Evolutionary conservation across 2,888 invertebrate species (phyloP), one percentile per base, ranked within the genome.

Genomic region (Phoronis australis): DNA sequence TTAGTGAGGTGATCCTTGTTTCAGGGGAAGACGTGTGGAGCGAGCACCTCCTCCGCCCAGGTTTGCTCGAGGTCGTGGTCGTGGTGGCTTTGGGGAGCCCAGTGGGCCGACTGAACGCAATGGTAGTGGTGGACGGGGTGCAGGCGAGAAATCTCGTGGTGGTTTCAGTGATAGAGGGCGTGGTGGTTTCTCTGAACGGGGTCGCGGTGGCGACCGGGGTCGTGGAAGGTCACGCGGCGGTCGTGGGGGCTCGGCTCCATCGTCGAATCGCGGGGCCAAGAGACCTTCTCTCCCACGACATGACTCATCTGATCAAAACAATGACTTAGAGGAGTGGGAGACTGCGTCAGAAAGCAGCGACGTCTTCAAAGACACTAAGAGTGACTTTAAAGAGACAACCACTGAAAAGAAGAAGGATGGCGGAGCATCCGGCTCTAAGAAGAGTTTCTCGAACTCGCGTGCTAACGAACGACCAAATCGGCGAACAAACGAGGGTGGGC

Each of bases 321-420:
- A 78, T 68, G 75, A 81, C 31, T 15, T 12, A 48, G 70, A 75
- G 48, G 80, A 87, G 66, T 87, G 87, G 85, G 89, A 88, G 73
- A 87, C 88, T 2, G 81, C 80, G 20, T 87, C 88, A 5, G 90
- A 90, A 76, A 87, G 87, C 79, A 88, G 88, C 75, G 88, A 79
- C 61, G 65, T 75, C 41, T 54, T 69, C 4, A 67, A 46, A 56
- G 64, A 65, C 58, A 62, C 66, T 61, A 71, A 66, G 65, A 66
- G 59, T 55, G 70, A 69, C 46, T 39, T 20, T n/a, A 20, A 20
- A 12, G 66, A 67, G 51, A 52, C 52, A 47, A 59, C 60, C 43
- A 54, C 50, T 23, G 54, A 56, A 24, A 54, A 48, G 42, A 58
- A 61, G 50, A 62, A 62, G 53, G 50, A 47, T 22, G 54, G 49